These are phyloP conservation scores for Clarias pachynema DNA, from an alignment of 2,797 vertebrate species.

Conservation along the genomic window DNA sequence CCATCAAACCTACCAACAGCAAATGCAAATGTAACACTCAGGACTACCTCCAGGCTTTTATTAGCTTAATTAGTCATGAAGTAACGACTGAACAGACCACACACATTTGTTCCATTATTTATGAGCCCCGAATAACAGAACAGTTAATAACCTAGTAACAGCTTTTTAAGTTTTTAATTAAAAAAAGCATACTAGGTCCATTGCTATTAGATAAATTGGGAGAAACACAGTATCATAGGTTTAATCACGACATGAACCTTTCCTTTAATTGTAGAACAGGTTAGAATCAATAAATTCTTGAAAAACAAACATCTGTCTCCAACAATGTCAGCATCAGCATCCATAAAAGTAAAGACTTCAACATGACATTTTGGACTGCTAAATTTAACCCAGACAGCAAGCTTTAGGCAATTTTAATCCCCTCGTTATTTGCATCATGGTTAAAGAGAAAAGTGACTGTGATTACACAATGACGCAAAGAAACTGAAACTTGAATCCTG, in stretches of 20 bases:
- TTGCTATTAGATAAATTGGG: neutral
- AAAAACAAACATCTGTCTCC: constrained; percentile 29
- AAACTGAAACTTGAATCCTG: neutral
- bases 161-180: neutral
- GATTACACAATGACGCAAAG: constrained; percentile 30
- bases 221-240: constrained; percentile 1
- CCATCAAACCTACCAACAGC: neutral
- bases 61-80: no score
- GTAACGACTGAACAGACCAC: no score
- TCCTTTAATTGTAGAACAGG: constrained; percentile 5
- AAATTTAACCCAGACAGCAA: constrained; percentile 37
- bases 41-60: no score
- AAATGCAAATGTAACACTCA: no score
- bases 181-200: neutral
- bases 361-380: constrained; percentile 29
- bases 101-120: no score
- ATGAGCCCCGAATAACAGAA: no score
- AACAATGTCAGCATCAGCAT: constrained; percentile 7
- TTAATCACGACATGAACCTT: constrained; percentile 14
- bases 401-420: constrained; percentile 26
- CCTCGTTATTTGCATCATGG: constrained; percentile 24
- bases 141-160: no score
- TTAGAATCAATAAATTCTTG: constrained; percentile 20
- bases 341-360: neutral
- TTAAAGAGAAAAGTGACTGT: constrained; percentile 31